A percentile compares a stretch with the other conserved stretches of the same genome.
These are phyloP conservation scores for Manis pentadactyla DNA, from an alignment of 2,797 vertebrate species.

Conservation along the genomic window DNA sequence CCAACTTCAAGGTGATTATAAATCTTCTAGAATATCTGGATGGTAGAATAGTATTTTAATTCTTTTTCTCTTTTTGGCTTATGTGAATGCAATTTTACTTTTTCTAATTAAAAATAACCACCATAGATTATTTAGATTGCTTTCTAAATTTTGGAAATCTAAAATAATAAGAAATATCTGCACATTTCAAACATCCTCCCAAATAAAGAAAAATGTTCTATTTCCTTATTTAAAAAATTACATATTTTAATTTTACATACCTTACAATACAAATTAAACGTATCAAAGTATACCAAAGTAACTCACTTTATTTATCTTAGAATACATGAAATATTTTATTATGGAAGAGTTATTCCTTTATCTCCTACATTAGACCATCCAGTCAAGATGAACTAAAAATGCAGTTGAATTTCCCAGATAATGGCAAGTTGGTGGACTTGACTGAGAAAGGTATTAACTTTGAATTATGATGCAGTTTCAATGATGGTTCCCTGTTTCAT, in stretches of 20 bases:
- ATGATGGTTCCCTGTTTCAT: constrained; percentile 64
- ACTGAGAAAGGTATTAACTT: constrained; percentile 13
- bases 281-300: not conserved
- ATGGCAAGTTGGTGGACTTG: not conserved
- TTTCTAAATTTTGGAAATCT: not conserved
- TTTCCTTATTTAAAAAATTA: not conserved
- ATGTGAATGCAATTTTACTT: not conserved
- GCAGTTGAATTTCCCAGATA: not conserved
- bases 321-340: not conserved
- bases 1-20: not conserved
- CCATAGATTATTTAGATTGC: not conserved
- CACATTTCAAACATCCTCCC: not conserved
- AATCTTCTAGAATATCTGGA: not conserved
- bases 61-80: not conserved
- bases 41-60: not conserved
- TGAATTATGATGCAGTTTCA: constrained; percentile 49
- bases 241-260: not conserved
- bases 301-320: not conserved
- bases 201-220: not conserved
- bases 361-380: not conserved
- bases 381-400: not conserved
- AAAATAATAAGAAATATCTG: constrained; percentile 6
- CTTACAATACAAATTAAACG: not conserved
- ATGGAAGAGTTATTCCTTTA: not conserved
- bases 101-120: not conserved